phyloP scores from a whole-genome alignment of 2,113 vertebrate species.

The Eulacestoma nigropectus region DNA sequence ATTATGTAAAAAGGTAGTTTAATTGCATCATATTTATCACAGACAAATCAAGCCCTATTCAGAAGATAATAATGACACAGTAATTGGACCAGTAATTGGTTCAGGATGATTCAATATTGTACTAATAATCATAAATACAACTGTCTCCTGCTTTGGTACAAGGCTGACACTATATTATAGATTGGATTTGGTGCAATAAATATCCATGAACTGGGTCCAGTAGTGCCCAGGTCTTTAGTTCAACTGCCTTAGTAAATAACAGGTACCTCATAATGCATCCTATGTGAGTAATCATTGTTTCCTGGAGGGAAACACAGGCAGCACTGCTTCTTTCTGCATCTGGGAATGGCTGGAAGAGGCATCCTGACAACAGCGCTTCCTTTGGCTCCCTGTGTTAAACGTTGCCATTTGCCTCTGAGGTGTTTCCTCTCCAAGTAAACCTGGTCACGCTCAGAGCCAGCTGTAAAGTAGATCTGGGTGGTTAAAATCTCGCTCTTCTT shows the following conservation, averaged over 20 bases:
- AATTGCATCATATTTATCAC: conserved; percentile 83
- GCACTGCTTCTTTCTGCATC: neutral
- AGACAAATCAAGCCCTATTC: conserved; percentile 84
- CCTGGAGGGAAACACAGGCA: neutral
- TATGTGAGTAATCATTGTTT: neutral
- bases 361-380: neutral
- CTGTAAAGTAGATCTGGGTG: neutral
- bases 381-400: neutral
- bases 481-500: neutral
- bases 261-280: conserved; percentile 13
- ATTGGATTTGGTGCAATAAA: conserved; percentile 72
- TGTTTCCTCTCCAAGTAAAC: neutral
- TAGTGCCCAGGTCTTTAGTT: conserved; percentile 41
- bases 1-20: conserved; percentile 85
- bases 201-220: conserved; percentile 70
- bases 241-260: conserved; percentile 24
- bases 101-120: conserved; percentile 84
- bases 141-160: conserved; percentile 75
- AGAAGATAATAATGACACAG: conserved; percentile 82
- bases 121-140: conserved; percentile 84
- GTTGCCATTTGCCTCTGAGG: neutral
- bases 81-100: conserved; percentile 85
- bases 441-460: neutral
- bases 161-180: conserved; percentile 72
- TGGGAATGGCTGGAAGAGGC: neutral